Base-by-base conservation (phyloP, 2,113 vertebrate species). In the Marmota monax region DNA sequence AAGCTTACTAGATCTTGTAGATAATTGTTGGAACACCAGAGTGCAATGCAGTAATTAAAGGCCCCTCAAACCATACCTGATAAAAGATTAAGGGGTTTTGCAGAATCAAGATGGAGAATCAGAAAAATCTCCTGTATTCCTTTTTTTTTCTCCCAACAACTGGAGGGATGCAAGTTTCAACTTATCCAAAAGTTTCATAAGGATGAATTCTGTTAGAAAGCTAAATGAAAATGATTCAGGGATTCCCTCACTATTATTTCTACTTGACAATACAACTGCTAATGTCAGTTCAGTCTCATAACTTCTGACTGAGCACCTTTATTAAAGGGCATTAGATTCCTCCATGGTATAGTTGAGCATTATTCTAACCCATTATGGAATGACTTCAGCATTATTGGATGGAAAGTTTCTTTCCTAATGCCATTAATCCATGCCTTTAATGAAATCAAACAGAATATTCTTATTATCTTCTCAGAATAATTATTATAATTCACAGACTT, bases 221-320 rank as follows among this genome's bases (percentile, higher is more conserved):
- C 88, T 95, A 85, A 94, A 90, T 96, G 97, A 93, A 98, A 97
- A 97, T 91, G 76, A 95, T 90, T 92, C 87, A 97, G 87, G 78
- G 92, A 93, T 95, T 95, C 94, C 94, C 89, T 95, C 83, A n/a
- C 37, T 79, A 73, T 97, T 94, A 51, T 92, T 97, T 97, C 94
- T 53, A 39, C 83, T 95, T 96, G 96, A 93, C 97, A 98, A 97
- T 96, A 98, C 97, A 98, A 96, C 93, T 92, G 53, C 86, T 85
- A n/a, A 37, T 56, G 56, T 42, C 25, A 79, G 29, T 23, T 16
- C 37, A 79, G 37, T 32, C 39, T 89, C 69, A 88, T 20, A 80
- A 10, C 72, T 91, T 80, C 97, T 90, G 94, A 95, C 96, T 97
- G 56, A 98, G 93, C 90, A 97, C 92, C 78, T 97, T 96, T 87